A percentile compares a stretch with the other conserved stretches of the same genome.
phyloP scores from a whole-genome alignment of 2,113 vertebrate species.

The Hiodon tergisus region DNA sequence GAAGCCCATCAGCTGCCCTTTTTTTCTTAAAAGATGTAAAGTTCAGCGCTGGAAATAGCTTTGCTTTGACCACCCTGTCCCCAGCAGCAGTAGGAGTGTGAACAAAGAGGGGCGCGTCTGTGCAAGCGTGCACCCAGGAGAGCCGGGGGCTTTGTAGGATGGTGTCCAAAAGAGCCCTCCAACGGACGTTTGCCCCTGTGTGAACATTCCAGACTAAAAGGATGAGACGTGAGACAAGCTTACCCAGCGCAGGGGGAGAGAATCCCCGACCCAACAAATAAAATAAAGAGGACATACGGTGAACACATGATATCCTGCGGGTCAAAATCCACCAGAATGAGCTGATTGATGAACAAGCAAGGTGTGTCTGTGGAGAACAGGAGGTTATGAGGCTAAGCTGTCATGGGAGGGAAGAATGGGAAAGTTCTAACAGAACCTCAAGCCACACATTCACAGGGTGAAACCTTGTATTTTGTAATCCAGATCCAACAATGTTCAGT shows the following conservation, averaged over 20 bases:
- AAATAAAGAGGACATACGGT: neutral
- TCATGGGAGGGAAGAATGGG: no score
- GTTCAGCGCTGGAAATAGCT: constrained; percentile 47
- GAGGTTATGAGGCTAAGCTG: no score
- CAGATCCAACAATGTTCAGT: no score
- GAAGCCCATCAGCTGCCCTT: constrained; percentile 36
- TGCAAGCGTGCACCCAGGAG: constrained; percentile 5
- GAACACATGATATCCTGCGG: neutral
- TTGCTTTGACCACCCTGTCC: constrained; percentile 26
- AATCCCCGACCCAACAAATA: neutral
- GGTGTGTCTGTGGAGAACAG: neutral
- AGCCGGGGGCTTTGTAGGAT: constrained; percentile 17
- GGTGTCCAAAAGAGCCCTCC: constrained; percentile 8
- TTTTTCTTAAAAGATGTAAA: constrained; percentile 48
- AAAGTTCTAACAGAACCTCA: no score
- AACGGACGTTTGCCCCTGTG: neutral
- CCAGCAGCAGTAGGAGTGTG: constrained; percentile 23
- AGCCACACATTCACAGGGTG: no score
- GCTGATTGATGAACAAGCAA: neutral
- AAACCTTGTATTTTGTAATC: no score
- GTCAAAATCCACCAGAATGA: neutral
- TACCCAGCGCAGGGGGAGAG: neutral
- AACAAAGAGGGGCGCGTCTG: neutral
- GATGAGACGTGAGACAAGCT: neutral
- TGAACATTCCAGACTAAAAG: neutral